A percentile compares a stretch with the other conserved stretches of the same genome.
Conservation (phyloP, 2,797 vertebrate genomes). For the Callimico goeldii region DNA sequence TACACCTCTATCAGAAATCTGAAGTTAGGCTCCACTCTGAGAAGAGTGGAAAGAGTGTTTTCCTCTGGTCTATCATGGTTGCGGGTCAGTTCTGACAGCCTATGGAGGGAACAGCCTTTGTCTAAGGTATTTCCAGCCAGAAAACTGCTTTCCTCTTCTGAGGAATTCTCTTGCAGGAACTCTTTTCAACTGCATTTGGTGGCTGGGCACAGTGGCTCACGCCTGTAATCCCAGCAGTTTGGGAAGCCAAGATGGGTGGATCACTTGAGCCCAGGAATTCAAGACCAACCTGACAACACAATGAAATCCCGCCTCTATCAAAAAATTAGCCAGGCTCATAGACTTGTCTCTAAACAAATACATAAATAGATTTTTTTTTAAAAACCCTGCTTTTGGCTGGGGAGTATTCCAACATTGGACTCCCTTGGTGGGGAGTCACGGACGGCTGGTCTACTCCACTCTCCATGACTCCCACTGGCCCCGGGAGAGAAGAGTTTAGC, state of each 20-base stretch:
- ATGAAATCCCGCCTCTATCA: neutral
- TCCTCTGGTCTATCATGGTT: neutral
- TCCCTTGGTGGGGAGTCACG: neutral
- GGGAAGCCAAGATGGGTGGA: neutral
- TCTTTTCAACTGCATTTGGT: neutral
- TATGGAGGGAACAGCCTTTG: neutral
- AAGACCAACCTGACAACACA: neutral
- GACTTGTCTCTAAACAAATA: neutral
- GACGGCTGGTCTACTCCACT: neutral
- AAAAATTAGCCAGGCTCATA: neutral
- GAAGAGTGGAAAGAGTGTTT: neutral
- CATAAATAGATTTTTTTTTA: neutral
- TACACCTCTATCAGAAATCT: neutral
- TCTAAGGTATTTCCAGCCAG: neutral
- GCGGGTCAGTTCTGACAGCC: neutral
- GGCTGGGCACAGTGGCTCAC: neutral
- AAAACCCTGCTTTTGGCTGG: neutral
- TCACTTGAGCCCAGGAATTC: neutral
- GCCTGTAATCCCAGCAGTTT: neutral
- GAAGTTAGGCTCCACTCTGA: neutral
- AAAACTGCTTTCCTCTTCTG: neutral
- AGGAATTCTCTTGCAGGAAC: neutral
- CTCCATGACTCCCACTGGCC: fast-evolving
- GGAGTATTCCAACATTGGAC: neutral
- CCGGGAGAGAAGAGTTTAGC: neutral